phyloP scores from a whole-genome alignment of 2,113 vertebrate genomes.

The Podiceps cristatus region DNA sequence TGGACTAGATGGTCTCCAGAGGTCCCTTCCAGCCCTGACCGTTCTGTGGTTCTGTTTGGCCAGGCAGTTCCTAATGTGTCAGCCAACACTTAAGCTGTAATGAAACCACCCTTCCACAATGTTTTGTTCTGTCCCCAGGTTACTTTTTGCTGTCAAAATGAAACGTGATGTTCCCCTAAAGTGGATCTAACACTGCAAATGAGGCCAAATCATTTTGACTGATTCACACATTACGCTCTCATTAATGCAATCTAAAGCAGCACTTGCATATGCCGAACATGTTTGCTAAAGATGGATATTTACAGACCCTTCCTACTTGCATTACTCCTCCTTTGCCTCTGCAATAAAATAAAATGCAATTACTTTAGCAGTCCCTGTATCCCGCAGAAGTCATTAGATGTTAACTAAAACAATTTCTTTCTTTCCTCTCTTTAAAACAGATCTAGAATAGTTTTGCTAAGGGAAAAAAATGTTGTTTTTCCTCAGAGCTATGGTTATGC shows the following conservation, averaged over 20 bases:
- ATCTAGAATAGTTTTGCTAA: not conserved
- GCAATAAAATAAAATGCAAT: slow-evolving; percentile 11
- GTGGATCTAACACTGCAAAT: not conserved
- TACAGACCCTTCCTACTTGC: not conserved
- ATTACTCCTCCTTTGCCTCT: not conserved
- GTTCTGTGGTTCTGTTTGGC: not conserved
- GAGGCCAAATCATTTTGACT: not conserved
- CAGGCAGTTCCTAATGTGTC: not conserved
- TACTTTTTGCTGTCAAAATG: not conserved
- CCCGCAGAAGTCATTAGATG: not conserved
- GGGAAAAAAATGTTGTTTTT: not conserved
- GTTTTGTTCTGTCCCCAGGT: not conserved
- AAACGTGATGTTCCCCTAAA: not conserved
- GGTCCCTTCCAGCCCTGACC: too few species aligned
- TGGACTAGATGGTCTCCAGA: too few species aligned
- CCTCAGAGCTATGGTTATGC: not conserved
- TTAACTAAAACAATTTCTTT: not conserved
- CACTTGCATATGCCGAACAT: not conserved
- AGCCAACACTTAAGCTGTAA: not conserved
- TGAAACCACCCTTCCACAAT: not conserved
- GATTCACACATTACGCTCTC: not conserved
- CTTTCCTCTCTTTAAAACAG: not conserved
- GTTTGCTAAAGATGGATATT: not conserved
- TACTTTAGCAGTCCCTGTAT: not conserved
- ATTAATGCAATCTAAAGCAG: not conserved